Base-by-base conservation (phyloP, 2,888 invertebrate genomes). In the Actias luna region DNA sequence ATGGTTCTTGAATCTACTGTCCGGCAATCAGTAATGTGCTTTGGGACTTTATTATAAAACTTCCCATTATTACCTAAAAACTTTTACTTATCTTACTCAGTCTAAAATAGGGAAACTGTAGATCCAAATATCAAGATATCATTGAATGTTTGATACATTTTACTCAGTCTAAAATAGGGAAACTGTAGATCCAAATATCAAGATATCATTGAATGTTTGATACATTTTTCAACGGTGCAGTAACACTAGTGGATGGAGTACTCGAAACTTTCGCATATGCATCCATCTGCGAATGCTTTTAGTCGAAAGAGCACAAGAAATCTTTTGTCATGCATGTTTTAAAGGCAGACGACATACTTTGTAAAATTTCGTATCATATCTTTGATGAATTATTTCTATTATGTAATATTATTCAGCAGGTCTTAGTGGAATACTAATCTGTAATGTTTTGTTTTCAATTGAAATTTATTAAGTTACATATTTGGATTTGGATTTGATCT, bases 231-330 rank as follows among this genome's bases (percentile, higher is more conserved):
- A 52, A 27, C 16, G 52, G 25, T 25, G 50, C 50, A 10, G 16
- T 16, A 16, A 42, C 42, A 18, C 18, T 42, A 42, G 7, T 42
- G 27, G 27, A 14, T 52, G 14, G 12, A 52, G 52, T 52, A 52
- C 16, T 52, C n/a, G 27, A 52, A 52, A 52, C 27, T 52, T 52
- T 52, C 12, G 25, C 52, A 14, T 27, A 52, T 52, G 52, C 52
- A 25, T 52, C 52, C 12, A 52, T 14, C 27, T 27, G 52, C 14
- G 52, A 52, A 52, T 25, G 27, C 52, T 27, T 27, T 52, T 27
- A 27, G 52, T 52, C 52, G 12, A 18, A 42, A 42, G 42, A 42
- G 42, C 5, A 52, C 5, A 52, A 27, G 52, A 52, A 27, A 14
- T 52, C 52, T 52, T 27, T 52, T 27, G 27, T 14, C 1, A 14